These are phyloP conservation scores for Epinephelus malabaricus DNA, from an alignment of 2,797 vertebrate species.

Conservation along the genomic window DNA sequence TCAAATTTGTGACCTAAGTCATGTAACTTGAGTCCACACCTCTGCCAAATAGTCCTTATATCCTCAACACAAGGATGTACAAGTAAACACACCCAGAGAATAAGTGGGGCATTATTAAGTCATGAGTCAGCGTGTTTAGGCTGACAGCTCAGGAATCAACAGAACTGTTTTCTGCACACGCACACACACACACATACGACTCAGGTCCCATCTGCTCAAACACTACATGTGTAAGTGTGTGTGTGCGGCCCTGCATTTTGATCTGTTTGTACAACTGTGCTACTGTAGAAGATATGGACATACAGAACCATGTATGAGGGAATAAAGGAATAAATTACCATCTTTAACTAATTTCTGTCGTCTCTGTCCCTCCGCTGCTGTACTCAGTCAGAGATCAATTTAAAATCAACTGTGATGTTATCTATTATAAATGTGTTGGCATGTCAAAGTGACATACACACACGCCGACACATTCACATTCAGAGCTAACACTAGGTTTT, in stretches of 20 bases:
- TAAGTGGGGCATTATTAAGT: conserved; percentile 93
- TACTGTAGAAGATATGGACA: neutral
- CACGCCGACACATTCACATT: conserved; percentile 24
- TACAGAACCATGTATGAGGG: neutral
- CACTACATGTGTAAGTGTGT: conserved; percentile 76
- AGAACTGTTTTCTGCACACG: conserved; percentile 94
- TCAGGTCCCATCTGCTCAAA: conserved; percentile 90
- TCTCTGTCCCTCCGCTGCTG: neutral
- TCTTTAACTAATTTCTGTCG: neutral
- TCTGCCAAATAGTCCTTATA: neutral
- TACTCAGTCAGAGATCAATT: conserved; percentile 6
- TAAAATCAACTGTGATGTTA: conserved; percentile 37
- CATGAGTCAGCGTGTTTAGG: conserved; percentile 93
- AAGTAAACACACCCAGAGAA: conserved; percentile 58
- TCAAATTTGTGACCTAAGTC: too few species aligned
- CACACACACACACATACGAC: conserved; percentile 42
- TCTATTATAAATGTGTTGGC: conserved; percentile 58
- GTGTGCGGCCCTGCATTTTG: conserved; percentile 6
- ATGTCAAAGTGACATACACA: conserved; percentile 55
- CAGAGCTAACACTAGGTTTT: conserved; percentile 50
- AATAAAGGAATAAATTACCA: neutral
- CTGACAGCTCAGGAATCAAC: conserved; percentile 93
- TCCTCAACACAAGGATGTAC: neutral
- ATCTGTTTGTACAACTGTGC: neutral
- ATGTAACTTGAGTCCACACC: too few species aligned